phyloP scores from a whole-genome alignment of 2,113 vertebrate genomes.

The Macaca nemestrina region DNA sequence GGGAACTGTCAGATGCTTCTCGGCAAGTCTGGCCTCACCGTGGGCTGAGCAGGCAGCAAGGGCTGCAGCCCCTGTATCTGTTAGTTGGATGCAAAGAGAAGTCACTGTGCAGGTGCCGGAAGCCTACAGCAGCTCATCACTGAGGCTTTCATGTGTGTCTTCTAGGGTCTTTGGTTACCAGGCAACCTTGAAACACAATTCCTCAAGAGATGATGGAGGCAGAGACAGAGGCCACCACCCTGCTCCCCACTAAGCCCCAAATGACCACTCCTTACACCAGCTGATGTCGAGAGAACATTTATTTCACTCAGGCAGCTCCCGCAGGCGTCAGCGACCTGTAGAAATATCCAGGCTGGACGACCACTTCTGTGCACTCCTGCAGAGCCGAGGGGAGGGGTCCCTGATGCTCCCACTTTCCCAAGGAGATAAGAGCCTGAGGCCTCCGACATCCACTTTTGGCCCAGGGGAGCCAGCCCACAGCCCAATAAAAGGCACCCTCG shows the following conservation, averaged over 20 bases:
- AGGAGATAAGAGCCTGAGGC: neutral
- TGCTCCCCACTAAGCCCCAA: neutral
- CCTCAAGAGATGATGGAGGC: neutral
- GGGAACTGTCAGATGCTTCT: neutral
- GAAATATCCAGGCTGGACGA: neutral
- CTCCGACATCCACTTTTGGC: neutral
- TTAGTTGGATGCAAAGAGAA: neutral
- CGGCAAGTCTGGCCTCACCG: neutral
- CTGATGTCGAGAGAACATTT: neutral
- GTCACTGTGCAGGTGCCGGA: neutral
- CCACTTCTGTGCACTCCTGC: neutral
- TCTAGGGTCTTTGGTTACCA: neutral
- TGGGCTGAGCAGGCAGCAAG: neutral
- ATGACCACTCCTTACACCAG: neutral
- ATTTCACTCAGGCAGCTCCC: neutral
- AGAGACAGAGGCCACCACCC: neutral
- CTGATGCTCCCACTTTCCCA: neutral
- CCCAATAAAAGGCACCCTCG: neutral
- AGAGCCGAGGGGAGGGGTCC: neutral
- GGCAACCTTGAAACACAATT: neutral
- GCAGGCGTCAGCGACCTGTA: neutral
- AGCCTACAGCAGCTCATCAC: neutral
- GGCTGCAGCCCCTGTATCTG: neutral
- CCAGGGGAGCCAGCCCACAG: neutral
- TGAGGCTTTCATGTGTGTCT: too few species aligned